Evolutionary conservation across 2,888 invertebrate genomes (phyloP).

Genomic region (Phytoseiulus persimilis): DNA sequence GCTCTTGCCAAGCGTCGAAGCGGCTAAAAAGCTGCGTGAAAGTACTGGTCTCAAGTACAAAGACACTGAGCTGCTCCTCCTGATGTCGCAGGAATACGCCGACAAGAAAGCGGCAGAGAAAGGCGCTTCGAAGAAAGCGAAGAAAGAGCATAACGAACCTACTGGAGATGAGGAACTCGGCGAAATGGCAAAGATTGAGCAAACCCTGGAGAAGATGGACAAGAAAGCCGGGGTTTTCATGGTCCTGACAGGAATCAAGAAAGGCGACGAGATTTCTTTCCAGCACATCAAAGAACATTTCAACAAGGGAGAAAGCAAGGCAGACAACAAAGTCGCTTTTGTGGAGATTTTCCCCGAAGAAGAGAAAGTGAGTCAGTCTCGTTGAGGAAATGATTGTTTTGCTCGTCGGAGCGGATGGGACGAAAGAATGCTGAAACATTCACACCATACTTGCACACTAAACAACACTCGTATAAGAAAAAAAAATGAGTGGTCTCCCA

Average conservation of each 20-base stretch:
- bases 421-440: neutral
- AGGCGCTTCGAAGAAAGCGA: slow-evolving; percentile 49
- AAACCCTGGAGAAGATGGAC: slow-evolving; percentile 52
- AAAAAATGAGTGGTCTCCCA: neutral
- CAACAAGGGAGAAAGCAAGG: slow-evolving; percentile 53
- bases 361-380: slow-evolving; percentile 46
- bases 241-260: slow-evolving; percentile 60
- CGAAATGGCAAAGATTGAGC: slow-evolving; percentile 41
- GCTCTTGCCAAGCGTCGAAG: slow-evolving; percentile 70
- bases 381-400: neutral
- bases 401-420: neutral
- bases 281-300: slow-evolving; percentile 68
- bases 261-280: slow-evolving; percentile 55
- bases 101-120: slow-evolving; percentile 47
- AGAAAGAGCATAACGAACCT: slow-evolving; percentile 46
- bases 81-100: slow-evolving; percentile 54
- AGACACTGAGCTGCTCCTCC: slow-evolving; percentile 41
- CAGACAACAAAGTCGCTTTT: slow-evolving; percentile 50
- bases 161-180: slow-evolving; percentile 43
- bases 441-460: neutral
- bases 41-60: slow-evolving; percentile 42
- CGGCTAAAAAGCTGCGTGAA: slow-evolving; percentile 59
- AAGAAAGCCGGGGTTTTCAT: slow-evolving; percentile 54
- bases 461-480: neutral
- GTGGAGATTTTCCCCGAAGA: slow-evolving; percentile 48